Conservation (phyloP, 2,113 vertebrate species). For the Lethenteron reissneri region DNA sequence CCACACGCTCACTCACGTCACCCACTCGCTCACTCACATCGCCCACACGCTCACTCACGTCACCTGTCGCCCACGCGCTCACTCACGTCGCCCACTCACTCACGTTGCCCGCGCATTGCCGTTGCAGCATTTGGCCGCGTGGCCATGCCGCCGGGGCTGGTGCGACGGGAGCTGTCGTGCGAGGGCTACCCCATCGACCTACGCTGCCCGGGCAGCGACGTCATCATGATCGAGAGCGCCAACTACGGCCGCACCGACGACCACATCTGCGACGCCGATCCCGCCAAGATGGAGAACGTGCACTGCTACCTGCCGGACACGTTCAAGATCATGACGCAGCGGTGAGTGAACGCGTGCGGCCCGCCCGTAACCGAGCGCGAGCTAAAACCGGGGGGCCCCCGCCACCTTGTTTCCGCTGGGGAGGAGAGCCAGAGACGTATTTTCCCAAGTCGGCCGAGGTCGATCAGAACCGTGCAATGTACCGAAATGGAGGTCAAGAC, state of each 20-base stretch:
- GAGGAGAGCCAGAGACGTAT: too few species aligned
- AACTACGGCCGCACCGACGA: slow-evolving; percentile 94
- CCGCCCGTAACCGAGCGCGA: too few species aligned
- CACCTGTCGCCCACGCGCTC: too few species aligned
- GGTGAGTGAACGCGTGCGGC: slow-evolving; percentile 24
- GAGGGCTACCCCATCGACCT: slow-evolving; percentile 96
- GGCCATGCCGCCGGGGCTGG: slow-evolving; percentile 89
- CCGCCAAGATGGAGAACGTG: slow-evolving; percentile 96
- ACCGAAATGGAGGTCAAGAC: too few species aligned
- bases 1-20: too few species aligned
- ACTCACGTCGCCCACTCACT: too few species aligned
- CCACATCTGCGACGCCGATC: slow-evolving; percentile 95
- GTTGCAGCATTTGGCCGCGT: slow-evolving; percentile 68
- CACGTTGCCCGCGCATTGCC: neutral
- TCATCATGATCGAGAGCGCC: slow-evolving; percentile 98
- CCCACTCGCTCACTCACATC: too few species aligned
- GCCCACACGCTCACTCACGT: too few species aligned
- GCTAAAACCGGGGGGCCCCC: too few species aligned
- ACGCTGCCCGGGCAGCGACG: slow-evolving; percentile 84
- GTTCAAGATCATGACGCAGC: slow-evolving; percentile 99
- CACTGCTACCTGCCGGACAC: slow-evolving; percentile 92
- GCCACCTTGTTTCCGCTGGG: too few species aligned
- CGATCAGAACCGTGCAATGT: too few species aligned
- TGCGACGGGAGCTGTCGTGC: slow-evolving; percentile 82
- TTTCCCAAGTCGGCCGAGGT: too few species aligned